A percentile compares a stretch with the other conserved stretches of the same genome.
These are phyloP conservation scores for Plecturocebus donacophilus DNA, from an alignment of 2,113 vertebrate genomes.

Conservation along the genomic window DNA sequence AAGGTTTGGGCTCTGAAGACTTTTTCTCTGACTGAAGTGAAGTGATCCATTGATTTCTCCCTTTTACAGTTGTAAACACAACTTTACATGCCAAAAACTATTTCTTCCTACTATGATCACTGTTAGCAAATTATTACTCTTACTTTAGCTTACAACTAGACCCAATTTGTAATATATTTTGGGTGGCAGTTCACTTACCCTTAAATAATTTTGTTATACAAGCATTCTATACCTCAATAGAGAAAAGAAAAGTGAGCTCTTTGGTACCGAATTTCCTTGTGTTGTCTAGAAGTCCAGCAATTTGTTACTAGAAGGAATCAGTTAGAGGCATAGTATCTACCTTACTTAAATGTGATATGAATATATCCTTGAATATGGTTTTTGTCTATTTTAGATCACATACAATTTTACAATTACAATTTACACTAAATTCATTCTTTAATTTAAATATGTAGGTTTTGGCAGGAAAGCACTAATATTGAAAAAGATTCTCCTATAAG, in stretches of 20 bases:
- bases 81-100: neutral
- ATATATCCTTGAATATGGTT: neutral
- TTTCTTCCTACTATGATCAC: neutral
- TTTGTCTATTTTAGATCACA: neutral
- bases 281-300: neutral
- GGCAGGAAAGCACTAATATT: neutral
- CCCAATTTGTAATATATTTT: neutral
- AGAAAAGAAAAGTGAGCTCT: neutral
- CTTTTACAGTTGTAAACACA: neutral
- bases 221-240: neutral
- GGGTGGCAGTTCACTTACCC: neutral
- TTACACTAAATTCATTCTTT: neutral
- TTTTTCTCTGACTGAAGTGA: neutral
- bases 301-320: neutral
- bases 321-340: neutral
- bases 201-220: neutral
- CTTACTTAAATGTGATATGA: neutral
- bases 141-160: neutral
- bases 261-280: neutral
- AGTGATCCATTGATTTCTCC: neutral
- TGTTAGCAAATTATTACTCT: neutral
- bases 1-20: neutral
- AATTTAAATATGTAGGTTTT: neutral
- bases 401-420: neutral
- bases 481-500: neutral